These are phyloP conservation scores for Lutjanus campechanus DNA, from an alignment of 2,797 vertebrate genomes.

Conservation along the genomic window DNA sequence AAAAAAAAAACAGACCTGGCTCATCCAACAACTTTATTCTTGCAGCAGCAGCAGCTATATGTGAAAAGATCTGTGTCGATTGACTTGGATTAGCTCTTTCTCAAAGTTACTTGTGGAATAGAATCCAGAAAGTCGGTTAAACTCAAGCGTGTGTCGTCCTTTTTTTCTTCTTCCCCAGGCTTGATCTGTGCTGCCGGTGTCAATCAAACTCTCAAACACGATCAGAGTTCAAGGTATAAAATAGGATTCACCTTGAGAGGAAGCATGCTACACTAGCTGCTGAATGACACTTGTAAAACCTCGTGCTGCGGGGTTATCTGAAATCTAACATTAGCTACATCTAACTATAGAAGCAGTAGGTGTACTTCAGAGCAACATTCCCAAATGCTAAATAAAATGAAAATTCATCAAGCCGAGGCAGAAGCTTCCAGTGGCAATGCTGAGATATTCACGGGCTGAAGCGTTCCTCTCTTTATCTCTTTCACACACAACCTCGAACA, in stretches of 20 bases:
- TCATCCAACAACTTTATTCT: not conserved
- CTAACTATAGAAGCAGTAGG: constrained; percentile 45
- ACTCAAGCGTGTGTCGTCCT: not conserved
- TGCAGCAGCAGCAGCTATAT: not conserved
- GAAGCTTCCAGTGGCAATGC: constrained; percentile 36
- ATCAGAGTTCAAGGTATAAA: constrained; percentile 38
- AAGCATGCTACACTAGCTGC: constrained; percentile 23
- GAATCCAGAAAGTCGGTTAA: constrained; percentile 4
- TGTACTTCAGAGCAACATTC: constrained; percentile 31
- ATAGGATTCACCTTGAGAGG: constrained; percentile 26
- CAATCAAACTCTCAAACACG: constrained; percentile 43
- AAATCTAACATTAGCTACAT: constrained; percentile 36
- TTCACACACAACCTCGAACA: constrained; percentile 57
- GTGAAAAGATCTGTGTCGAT: not conserved
- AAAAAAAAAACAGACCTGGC: not conserved
- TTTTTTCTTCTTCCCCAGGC: not conserved
- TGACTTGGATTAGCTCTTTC: constrained; percentile 1
- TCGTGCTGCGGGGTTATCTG: constrained; percentile 41
- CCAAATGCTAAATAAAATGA: constrained; percentile 31
- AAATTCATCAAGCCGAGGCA: constrained; percentile 43
- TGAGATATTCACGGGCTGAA: constrained; percentile 58
- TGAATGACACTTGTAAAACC: constrained; percentile 37
- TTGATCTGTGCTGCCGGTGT: constrained; percentile 30
- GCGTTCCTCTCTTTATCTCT: constrained; percentile 53
- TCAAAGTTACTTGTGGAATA: constrained; percentile 13